phyloP scores from a whole-genome alignment of 1,140 invertebrate genomes.

The Coenobita brevimanus region DNA sequence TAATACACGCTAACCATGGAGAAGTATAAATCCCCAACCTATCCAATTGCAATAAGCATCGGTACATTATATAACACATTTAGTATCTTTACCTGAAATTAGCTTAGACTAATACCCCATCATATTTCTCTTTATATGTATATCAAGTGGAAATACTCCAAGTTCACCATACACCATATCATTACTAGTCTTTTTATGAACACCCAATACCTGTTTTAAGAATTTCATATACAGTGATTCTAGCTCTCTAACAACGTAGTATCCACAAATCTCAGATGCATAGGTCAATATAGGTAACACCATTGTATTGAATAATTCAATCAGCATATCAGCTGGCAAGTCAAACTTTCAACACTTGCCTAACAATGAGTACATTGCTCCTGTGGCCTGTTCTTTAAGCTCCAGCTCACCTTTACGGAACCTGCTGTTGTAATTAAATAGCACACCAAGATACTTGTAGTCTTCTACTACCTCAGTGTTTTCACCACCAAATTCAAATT shows the following conservation, averaged over 20 bases:
- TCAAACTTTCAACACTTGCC: too few species aligned
- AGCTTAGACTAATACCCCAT: neutral
- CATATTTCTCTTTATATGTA: neutral
- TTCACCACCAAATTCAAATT: neutral
- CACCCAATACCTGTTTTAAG: neutral
- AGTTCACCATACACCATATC: too few species aligned
- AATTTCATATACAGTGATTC: neutral
- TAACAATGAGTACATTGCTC: too few species aligned
- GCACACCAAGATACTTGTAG: neutral
- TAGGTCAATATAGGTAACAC: slow-evolving; percentile 3
- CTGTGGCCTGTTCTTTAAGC: too few species aligned
- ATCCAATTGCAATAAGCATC: too few species aligned
- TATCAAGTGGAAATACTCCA: too few species aligned
- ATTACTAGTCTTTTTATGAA: too few species aligned
- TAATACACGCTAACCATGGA: neutral
- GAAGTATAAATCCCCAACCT: neutral
- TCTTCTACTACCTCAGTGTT: too few species aligned
- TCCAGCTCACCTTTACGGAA: slow-evolving; percentile 1
- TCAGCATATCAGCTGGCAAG: too few species aligned
- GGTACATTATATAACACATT: neutral
- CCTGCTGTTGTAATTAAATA: slow-evolving; percentile 8
- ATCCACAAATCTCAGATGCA: neutral
- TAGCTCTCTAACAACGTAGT: neutral
- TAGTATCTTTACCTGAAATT: neutral
- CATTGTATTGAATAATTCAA: slow-evolving; percentile 4